Evolutionary conservation across 2,113 vertebrate species (phyloP), one percentile per base, ranked within the genome.

Genomic region (Triplophysa siluroides): DNA sequence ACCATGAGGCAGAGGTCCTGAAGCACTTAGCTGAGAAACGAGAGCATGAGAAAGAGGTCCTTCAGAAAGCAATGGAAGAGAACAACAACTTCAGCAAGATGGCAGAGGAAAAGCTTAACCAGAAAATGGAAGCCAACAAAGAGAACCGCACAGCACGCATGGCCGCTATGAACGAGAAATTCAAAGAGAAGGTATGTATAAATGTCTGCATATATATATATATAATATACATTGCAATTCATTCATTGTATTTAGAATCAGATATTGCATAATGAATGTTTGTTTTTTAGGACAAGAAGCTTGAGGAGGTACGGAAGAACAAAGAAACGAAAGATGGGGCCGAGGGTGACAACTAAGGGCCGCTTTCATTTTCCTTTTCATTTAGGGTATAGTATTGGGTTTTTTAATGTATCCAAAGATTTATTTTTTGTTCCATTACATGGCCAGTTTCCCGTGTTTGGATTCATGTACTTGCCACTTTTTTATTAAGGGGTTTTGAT

Each of bases 91-190:
- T 99, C 84, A 97, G 95, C 86, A 98, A 98, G 90, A 95, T 94
- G 93, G 94, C 95, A 23, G 93, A 97, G 78, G 97, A 99, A 90
- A 99, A 98, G 72, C 90, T 98, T 84, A 95, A 93, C 88, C 94
- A 95, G 87, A 99, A 99, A 90, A 98, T 98, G 96, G 96, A 97
- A 93, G 94, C 94, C 3, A 97, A 95, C 89, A 96, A 98, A 88
- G 98, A 99, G 86, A 99, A 98, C 86, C 95, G 95, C 3, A 93
- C 92, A 79, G 97, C 97, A 33, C 94, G 94, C 78, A 95, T 97
- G 92, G 96, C 96, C 0, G 97, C 96, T 47, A 94, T 97, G 70
- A 94, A 93, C 86, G 96, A 99, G 83, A 96, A 96, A 81, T 96
- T 98, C 91, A 93, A 96, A 88, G 96, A 98, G 90, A 97, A 96